These are phyloP conservation scores for Premnoplex brunnescens DNA, from an alignment of 2,797 vertebrate species.

Conservation along the genomic window DNA sequence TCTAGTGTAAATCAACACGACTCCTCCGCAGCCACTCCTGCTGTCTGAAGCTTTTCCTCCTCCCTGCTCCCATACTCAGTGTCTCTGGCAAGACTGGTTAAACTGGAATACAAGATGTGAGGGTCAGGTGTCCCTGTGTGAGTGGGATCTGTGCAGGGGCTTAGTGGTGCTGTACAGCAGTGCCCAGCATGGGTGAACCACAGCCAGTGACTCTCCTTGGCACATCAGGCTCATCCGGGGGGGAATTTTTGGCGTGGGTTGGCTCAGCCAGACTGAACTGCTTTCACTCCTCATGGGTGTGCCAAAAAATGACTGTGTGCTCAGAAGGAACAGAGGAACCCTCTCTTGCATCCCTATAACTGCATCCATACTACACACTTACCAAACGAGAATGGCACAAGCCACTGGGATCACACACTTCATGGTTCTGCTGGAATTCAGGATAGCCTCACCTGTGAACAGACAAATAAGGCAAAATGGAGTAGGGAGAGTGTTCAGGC, in stretches of 20 bases:
- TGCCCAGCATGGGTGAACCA: background rate
- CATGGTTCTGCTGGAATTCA: background rate
- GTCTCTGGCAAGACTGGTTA: background rate
- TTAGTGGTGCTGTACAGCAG: background rate
- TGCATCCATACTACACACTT: background rate
- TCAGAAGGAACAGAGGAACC: background rate
- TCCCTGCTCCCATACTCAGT: background rate
- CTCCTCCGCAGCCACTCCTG: background rate
- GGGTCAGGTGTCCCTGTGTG: fast-evolving
- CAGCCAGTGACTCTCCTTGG: background rate
- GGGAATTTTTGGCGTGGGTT: background rate
- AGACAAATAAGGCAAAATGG: background rate
- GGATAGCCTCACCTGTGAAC: background rate
- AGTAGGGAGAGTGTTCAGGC: fast-evolving
- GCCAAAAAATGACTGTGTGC: background rate
- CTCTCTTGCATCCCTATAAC: background rate
- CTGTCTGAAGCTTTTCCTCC: background rate
- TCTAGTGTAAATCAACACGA: background rate
- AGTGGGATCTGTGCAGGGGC: fast-evolving
- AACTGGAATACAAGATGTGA: background rate
- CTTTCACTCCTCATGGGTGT: background rate
- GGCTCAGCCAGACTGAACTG: background rate
- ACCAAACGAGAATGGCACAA: background rate
- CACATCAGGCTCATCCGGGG: background rate
- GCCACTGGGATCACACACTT: fast-evolving